Percentiles rank a stretch among this genome's conserved stretches.
Evolutionary conservation across 2,797 vertebrate genomes (phyloP).

Genomic region (Alosa sapidissima): DNA sequence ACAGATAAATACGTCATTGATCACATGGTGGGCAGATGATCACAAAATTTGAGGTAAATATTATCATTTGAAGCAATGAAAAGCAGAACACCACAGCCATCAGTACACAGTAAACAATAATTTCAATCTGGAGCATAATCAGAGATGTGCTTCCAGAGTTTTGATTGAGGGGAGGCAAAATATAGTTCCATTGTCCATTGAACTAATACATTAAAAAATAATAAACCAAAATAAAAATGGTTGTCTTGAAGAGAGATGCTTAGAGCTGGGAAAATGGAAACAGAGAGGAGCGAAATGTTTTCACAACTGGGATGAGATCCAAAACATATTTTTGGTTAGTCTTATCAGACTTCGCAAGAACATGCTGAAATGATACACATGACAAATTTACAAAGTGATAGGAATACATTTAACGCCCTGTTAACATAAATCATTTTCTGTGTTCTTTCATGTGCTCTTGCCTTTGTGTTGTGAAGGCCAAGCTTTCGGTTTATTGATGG

Average conservation of each 20-base stretch:
- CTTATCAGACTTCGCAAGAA: conserved; percentile 56
- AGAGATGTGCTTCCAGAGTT: conserved; percentile 52
- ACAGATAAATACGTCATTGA: neutral
- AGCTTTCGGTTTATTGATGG: conserved; percentile 46
- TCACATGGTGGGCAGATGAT: neutral
- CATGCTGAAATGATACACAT: conserved; percentile 46
- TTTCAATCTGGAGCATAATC: conserved; percentile 59
- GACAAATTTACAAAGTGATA: conserved; percentile 51
- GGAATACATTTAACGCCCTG: conserved; percentile 41
- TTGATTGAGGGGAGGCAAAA: conserved; percentile 56
- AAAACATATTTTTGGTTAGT: conserved; percentile 46
- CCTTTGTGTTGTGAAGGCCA: conserved; percentile 36
- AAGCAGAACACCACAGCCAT: conserved; percentile 46
- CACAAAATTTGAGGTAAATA: conserved; percentile 24
- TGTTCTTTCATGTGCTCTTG: conserved; percentile 44
- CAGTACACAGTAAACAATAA: conserved; percentile 52
- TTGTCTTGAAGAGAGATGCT: conserved; percentile 23
- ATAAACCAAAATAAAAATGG: conserved; percentile 48
- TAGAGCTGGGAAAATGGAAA: conserved; percentile 18
- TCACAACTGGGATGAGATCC: conserved; percentile 48
- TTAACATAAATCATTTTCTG: conserved; percentile 42
- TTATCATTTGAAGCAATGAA: conserved; percentile 58
- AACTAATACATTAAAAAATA: neutral
- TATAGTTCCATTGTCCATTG: conserved; percentile 36
- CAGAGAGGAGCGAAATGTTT: conserved; percentile 39